A percentile compares a stretch with the other conserved stretches of the same genome.
Conservation (phyloP, 2,797 vertebrate species). For the Micrastur ruficollis region DNA sequence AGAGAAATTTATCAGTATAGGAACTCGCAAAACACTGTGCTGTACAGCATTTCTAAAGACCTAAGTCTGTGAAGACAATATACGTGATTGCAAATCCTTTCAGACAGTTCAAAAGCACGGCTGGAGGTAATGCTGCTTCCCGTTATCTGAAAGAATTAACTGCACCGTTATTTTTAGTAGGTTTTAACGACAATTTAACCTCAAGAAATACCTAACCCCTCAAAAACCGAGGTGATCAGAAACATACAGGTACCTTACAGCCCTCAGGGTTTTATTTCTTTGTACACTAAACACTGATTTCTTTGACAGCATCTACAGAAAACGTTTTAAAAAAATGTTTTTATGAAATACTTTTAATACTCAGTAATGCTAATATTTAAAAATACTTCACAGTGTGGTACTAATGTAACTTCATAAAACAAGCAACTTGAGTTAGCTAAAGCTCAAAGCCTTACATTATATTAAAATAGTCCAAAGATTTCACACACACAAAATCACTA, state of each 20-base stretch:
- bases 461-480: conserved; percentile 55
- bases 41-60: conserved; percentile 33
- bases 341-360: conserved; percentile 39
- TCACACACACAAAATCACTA: conserved; percentile 30
- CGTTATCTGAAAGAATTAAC: conserved; percentile 15
- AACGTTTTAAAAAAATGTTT: conserved; percentile 23
- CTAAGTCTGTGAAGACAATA: not conserved
- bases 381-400: conserved; percentile 63
- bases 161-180: conserved; percentile 19
- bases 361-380: conserved; percentile 47
- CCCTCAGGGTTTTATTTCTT: conserved; percentile 23
- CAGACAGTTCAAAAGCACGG: not conserved
- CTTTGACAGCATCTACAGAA: conserved; percentile 50
- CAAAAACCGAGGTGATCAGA: conserved; percentile 5
- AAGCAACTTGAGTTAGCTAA: conserved; percentile 40
- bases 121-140: conserved; percentile 32
- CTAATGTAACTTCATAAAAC: conserved; percentile 52
- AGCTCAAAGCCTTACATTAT: conserved; percentile 48
- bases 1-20: conserved; percentile 13
- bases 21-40: conserved; percentile 36
- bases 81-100: not conserved
- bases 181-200: conserved; percentile 21
- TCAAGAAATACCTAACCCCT: conserved; percentile 43
- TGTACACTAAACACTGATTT: conserved; percentile 49
- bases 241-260: conserved; percentile 38